Evolutionary conservation across 2,113 vertebrate species (phyloP), one percentile per base, ranked within the genome.

Genomic region (Dermatemys mawii): DNA sequence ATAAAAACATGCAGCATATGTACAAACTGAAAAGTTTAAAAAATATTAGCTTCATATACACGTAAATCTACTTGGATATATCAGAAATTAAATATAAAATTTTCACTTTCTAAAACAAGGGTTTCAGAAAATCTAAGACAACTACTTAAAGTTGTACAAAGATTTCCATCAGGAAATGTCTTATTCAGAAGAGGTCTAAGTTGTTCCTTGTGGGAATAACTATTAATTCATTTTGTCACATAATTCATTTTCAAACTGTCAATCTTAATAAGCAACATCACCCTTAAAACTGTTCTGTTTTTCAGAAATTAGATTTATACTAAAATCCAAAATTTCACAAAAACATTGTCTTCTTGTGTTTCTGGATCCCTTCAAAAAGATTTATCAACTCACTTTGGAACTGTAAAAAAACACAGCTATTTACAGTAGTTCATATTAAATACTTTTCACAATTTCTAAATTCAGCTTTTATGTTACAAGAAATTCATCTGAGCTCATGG

Each of bases 1-100:
- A 98, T 98, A 98, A 98, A 97, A 98, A 98, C 98, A 98, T 98
- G 98, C 98, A 98, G 97, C 97, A 92, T 98, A 98, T 98, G 96
- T 98, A 98, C 98, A 98, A 98, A 98, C 97, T 89, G 95, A 98
- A 98, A 95, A 97, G 79, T 98, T 98, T 98, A 95, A 98, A 98
- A 98, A 98, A 98, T 98, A 98, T 98, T 98, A 98, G 98, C 98
- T 98, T 98, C 98, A 98, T 98, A 98, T 98, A 98, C 98, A 98
- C 96, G 98, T 98, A 97, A 98, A 97, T 98, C 98, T 98, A 98
- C 97, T 97, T 97, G 98, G 93, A 95, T 98, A 98, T 98, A 98
- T 97, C 96, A 95, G 98, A 98, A 98, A 98, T 98, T 97, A 97
- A 97, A 98, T 98, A 98, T 98, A 98, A 98, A 98, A 98, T 97